Evolutionary conservation across 1,140 invertebrate genomes (phyloP).

Genomic region (Delia radicum): DNA sequence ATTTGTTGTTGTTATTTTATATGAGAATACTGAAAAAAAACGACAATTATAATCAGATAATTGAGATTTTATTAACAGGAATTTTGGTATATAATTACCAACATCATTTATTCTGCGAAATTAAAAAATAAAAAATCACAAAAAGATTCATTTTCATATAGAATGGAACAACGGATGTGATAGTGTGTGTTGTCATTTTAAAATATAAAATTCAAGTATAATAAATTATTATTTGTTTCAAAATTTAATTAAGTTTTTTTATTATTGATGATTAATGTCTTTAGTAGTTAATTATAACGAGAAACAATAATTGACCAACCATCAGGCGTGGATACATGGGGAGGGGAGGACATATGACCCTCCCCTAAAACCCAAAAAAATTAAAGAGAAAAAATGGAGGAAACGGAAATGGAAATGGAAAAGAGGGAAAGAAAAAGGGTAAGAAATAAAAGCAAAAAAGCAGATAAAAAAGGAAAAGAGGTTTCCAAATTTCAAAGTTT

Average conservation of each 20-base stretch:
- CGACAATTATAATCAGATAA: background rate
- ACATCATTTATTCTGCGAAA: background rate
- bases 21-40: background rate
- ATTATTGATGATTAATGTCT: background rate
- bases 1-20: background rate
- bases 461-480: too few relatives aligned
- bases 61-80: slow-evolving; percentile 4
- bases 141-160: background rate
- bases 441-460: too few relatives aligned
- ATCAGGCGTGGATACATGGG: too few relatives aligned
- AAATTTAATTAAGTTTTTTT: background rate
- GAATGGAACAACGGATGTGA: background rate
- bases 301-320: background rate
- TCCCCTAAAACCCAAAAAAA: too few relatives aligned
- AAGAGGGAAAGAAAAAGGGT: too few relatives aligned
- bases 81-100: slow-evolving; percentile 2
- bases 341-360: background rate
- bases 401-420: too few relatives aligned
- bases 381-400: too few relatives aligned
- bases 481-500: too few relatives aligned
- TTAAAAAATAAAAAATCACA: background rate
- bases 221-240: background rate
- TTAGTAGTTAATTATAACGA: background rate
- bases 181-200: background rate
- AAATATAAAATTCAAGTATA: background rate